Conservation (phyloP, 2,113 vertebrate species). For the Ceyx melanurus region DNA sequence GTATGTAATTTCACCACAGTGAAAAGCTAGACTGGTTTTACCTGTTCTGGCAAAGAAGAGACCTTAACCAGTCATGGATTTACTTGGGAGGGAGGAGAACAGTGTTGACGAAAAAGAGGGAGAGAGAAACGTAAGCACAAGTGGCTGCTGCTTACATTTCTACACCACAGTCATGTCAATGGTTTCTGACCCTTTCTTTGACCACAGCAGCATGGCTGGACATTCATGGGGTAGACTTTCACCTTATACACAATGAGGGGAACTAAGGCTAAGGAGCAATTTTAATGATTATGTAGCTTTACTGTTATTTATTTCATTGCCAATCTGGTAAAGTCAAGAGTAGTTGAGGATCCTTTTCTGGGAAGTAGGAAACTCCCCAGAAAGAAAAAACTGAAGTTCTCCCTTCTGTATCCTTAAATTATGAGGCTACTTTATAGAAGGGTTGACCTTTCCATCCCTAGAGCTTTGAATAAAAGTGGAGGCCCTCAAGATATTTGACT, state of each 20-base stretch:
- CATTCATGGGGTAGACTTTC: neutral
- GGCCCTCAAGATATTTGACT: neutral
- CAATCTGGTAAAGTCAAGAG: neutral
- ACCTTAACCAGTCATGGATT: neutral
- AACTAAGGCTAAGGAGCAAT: neutral
- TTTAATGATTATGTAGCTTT: neutral
- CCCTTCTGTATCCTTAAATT: neutral
- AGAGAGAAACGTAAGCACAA: neutral
- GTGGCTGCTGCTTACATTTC: neutral
- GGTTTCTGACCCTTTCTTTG: neutral
- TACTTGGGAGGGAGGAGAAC: neutral
- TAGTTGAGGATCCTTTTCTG: neutral
- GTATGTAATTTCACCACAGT: constrained; percentile 2
- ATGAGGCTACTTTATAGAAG: neutral
- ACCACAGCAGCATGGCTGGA: neutral
- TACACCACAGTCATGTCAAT: neutral
- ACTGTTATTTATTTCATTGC: neutral
- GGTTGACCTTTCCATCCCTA: neutral
- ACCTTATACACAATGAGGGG: neutral
- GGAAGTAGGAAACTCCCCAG: neutral
- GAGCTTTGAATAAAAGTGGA: neutral
- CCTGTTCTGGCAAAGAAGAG: constrained; percentile 2
- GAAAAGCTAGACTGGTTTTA: constrained; percentile 29
- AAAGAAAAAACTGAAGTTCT: neutral
- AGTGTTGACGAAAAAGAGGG: neutral